Conservation (phyloP, 64 coral and sea anemone species). For the Pocillopora verrucosa region DNA sequence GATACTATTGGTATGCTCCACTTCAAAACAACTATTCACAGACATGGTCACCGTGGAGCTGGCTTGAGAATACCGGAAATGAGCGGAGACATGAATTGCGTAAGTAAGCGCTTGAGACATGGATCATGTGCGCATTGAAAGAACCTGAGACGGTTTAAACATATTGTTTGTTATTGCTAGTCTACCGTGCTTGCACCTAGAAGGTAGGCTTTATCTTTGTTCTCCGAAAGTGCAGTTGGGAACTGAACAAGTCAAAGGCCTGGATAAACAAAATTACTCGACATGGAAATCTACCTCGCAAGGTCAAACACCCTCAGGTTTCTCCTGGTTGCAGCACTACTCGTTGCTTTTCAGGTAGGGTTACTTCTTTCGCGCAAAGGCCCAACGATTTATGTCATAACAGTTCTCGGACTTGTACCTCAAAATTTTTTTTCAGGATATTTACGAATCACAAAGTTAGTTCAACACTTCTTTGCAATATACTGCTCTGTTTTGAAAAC, state of each 20-base stretch:
- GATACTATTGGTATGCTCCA: background rate
- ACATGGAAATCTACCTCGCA: background rate
- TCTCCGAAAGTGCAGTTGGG: background rate
- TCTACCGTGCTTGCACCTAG: background rate
- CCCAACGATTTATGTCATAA: background rate
- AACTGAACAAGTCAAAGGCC: too few species aligned
- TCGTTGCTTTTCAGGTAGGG: constrained; percentile 15
- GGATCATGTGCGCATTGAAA: background rate
- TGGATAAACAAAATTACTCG: too few species aligned
- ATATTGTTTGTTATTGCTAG: background rate
- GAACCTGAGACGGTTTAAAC: background rate
- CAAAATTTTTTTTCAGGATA: background rate
- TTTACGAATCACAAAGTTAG: background rate
- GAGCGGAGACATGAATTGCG: background rate
- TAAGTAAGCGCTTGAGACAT: background rate
- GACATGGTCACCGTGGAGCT: background rate
- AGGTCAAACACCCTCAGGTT: background rate
- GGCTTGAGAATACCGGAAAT: background rate
- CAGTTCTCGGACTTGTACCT: background rate
- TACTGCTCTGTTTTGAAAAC: background rate
- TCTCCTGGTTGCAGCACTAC: background rate
- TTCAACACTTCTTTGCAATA: background rate
- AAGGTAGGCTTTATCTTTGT: background rate
- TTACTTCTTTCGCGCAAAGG: background rate
- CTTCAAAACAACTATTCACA: background rate